Evolutionary conservation across 2,888 invertebrate genomes (phyloP), one percentile per base, ranked within the genome.

Genomic region (Eretmocerus hayati): DNA sequence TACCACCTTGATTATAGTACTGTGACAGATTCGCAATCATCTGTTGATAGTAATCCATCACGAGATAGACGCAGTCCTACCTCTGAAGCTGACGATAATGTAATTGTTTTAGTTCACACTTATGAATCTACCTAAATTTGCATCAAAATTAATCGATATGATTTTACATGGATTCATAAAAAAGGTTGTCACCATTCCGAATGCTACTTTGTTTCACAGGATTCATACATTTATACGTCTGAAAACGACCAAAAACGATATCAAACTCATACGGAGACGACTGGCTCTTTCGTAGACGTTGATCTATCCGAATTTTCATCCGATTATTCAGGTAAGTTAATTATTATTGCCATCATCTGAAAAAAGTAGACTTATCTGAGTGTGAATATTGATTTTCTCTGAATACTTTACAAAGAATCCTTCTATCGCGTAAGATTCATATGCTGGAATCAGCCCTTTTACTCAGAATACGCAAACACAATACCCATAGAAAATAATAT

Each of bases 211-310:
- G n/a, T 11, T 2, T 36, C 22, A 33, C 19, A 50, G 50, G 46
- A 51, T 21, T 47, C 44, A 8, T 51, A 44, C 15, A 44, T 47
- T 30, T 51, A 44, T 9, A 51, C 51, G 8, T 47, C 51, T 9
- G 51, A 50, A 26, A 39, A 43, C n/a, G 42, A 33, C 15, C 36
- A 47, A 2, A 31, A 41, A 13, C 44, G 26, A 19, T 51, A 43
- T 15, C 20, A 38, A n/a, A 38, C 46, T 26, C 26, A 15, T 9
- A 35, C 15, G 23, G 23, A 30, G 16, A 41, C 41, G 4, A 44
- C 47, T 0, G 21, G 36, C 22, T 44, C 35, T 2, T 36, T 40
- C 13, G 9, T 37, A 21, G 30, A 36, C 4, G 16, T 35, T 18
- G 23, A 47, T 23, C 41, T 43, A 15, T 46, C 46, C 15, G 46